Percentiles rank a stretch among this genome's conserved stretches.
These are phyloP conservation scores for Amphiura filiformis DNA, from an alignment of 35 echinoderm and acorn worm species.

Conservation along the genomic window DNA sequence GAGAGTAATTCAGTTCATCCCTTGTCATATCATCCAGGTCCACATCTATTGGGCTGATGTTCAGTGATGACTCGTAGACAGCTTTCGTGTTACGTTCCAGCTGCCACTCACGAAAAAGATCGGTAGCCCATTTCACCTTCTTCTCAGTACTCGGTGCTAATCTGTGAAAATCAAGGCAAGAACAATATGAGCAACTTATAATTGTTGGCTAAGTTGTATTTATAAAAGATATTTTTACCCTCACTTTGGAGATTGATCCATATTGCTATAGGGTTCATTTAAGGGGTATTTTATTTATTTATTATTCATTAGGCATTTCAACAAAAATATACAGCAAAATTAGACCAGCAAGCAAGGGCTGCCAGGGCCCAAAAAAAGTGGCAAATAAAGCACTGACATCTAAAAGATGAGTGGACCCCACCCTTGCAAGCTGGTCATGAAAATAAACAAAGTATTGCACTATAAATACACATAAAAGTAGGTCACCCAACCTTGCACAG, in stretches of 20 bases:
- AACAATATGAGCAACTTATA: neutral
- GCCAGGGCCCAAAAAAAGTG: no score
- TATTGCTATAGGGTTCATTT: no score
- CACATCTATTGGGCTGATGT: constrained; percentile 10
- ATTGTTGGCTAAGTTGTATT: neutral
- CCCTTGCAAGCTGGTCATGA: no score
- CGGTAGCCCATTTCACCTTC: neutral
- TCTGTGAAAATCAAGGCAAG: no score
- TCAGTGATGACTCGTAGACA: neutral
- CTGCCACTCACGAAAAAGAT: constrained; percentile 4
- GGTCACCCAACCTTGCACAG: neutral
- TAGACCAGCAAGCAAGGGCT: no score
- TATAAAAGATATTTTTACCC: neutral
- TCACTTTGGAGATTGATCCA: neutral
- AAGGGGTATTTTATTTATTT: no score
- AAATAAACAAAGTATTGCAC: no score
- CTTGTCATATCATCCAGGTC: constrained; percentile 12
- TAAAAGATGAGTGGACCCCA: no score
- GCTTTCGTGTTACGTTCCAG: neutral
- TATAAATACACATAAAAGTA: no score
- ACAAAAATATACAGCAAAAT: no score
- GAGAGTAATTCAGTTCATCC: constrained; percentile 10
- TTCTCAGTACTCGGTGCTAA: neutral
- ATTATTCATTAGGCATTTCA: no score
- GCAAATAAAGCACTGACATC: no score